Conservation (phyloP, 1,140 invertebrate genomes). For the Drosophila bifasciata region DNA sequence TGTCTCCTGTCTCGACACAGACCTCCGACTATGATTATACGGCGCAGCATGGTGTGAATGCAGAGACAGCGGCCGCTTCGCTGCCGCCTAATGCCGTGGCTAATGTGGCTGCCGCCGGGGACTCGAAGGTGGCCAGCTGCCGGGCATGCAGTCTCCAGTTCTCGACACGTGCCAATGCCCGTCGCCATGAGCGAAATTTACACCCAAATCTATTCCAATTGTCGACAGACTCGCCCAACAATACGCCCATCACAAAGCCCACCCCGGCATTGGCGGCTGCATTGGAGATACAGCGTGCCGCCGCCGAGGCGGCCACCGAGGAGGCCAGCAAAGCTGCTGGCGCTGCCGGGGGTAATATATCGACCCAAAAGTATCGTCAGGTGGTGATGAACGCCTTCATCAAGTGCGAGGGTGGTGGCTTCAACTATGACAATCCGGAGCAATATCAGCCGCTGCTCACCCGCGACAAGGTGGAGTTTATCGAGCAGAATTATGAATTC, state of each 20-base stretch:
- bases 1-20: constrained; percentile 16
- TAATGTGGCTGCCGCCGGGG: constrained; percentile 67
- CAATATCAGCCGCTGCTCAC: constrained; percentile 75
- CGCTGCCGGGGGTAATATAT: constrained; percentile 68
- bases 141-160: constrained; percentile 82
- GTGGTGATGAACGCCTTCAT: constrained; percentile 79
- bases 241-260: constrained; percentile 74
- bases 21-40: constrained; percentile 71
- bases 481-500: constrained; percentile 79
- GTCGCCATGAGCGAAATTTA: constrained; percentile 81
- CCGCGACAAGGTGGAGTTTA: constrained; percentile 77
- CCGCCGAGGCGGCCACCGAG: constrained; percentile 62
- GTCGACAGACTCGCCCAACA: constrained; percentile 73
- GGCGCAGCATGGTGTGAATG: constrained; percentile 67
- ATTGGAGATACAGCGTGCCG: constrained; percentile 71
- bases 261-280: constrained; percentile 74
- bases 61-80: constrained; percentile 48
- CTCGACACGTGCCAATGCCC: constrained; percentile 82
- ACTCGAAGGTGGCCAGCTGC: constrained; percentile 76
- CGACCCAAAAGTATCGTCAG: constrained; percentile 74
- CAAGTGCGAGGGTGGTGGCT: constrained; percentile 75
- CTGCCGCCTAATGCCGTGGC: constrained; percentile 65
- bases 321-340: constrained; percentile 60
- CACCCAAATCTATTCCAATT: constrained; percentile 81
- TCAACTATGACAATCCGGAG: constrained; percentile 81